Evolutionary conservation across 2,888 invertebrate genomes (phyloP).

Genomic region (Bombyx huttoni): DNA sequence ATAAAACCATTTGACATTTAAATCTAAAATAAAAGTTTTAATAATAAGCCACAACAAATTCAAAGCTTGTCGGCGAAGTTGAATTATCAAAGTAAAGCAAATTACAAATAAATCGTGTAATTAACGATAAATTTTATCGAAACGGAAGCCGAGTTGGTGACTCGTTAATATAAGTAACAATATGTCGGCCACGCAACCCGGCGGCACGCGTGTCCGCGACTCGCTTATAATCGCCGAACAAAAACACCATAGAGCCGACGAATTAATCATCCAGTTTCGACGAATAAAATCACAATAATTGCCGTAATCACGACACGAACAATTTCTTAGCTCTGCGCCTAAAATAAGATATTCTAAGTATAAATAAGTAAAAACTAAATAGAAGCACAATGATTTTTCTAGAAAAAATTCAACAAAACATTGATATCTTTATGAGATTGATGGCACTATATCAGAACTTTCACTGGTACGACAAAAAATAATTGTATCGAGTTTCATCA

Average conservation of each 20-base stretch:
- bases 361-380: no score
- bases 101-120: slow-evolving; percentile 28
- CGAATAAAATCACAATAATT: slow-evolving; percentile 40
- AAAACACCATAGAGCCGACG: slow-evolving; percentile 58
- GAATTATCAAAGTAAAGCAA: background rate
- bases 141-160: slow-evolving; percentile 39
- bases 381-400: no score
- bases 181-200: slow-evolving; percentile 48
- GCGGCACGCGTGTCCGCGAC: slow-evolving; percentile 30
- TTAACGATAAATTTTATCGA: slow-evolving; percentile 46
- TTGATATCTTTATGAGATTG: no score
- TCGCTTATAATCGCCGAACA: slow-evolving; percentile 56
- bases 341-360: no score
- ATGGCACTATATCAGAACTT: no score
- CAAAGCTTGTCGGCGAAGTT: background rate
- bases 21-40: no score
- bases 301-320: slow-evolving; percentile 27
- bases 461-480: no score
- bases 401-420: no score
- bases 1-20: no score
- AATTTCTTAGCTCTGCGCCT: no score
- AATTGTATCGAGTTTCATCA: no score
- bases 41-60: background rate
- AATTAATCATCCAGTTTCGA: slow-evolving; percentile 56
- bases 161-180: slow-evolving; percentile 44